phyloP scores from a whole-genome alignment of 2,888 invertebrate species.

The Dinocampus coccinellae region DNA sequence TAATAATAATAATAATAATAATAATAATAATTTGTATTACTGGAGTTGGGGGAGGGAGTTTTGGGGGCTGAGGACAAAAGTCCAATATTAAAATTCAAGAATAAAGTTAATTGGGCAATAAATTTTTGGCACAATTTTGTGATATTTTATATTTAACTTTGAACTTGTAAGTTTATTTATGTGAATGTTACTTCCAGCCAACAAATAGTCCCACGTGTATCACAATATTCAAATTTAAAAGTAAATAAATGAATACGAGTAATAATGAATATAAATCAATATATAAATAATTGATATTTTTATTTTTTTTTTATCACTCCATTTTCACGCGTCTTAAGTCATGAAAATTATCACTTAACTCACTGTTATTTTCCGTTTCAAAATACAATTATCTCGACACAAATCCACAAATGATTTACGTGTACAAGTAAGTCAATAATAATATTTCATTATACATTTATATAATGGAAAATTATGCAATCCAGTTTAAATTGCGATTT shows the following conservation, averaged over 20 bases:
- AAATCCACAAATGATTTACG: neutral
- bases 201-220: conserved; percentile 1
- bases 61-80: neutral
- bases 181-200: conserved; percentile 13
- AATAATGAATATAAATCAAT: no score
- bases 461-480: neutral
- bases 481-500: no score
- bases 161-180: conserved; percentile 10
- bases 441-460: neutral
- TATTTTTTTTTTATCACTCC: no score
- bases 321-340: no score
- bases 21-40: neutral
- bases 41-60: no score
- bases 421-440: neutral
- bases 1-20: neutral
- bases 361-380: no score
- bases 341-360: no score
- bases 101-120: conserved; percentile 20
- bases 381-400: neutral
- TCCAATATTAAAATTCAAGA: neutral
- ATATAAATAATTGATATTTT: no score
- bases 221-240: neutral
- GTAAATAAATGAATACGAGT: no score
- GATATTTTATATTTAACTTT: neutral
- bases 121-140: conserved; percentile 23